These are phyloP conservation scores for Chlorodrepanis virens DNA, from an alignment of 2,113 vertebrate species.

Conservation along the genomic window DNA sequence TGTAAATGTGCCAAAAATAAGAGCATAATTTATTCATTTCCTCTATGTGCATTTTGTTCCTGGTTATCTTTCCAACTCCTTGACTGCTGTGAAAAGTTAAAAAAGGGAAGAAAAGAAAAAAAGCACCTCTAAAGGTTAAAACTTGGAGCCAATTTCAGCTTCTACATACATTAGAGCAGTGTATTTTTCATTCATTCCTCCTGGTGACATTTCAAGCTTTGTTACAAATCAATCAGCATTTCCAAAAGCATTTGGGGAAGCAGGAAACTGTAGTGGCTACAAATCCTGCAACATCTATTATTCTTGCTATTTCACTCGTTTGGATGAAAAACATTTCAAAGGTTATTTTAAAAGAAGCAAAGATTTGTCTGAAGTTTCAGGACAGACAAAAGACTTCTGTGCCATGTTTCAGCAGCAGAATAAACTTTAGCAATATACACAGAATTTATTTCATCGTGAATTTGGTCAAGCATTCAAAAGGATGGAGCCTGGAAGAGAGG, in stretches of 20 bases:
- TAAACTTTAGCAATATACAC: neutral
- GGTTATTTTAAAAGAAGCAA: constrained; percentile 17
- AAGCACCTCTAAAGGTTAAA: constrained; percentile 36
- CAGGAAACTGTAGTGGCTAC: neutral
- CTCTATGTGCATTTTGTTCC: neutral
- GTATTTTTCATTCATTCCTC: constrained; percentile 35
- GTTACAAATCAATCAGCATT: constrained; percentile 54
- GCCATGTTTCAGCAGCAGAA: neutral
- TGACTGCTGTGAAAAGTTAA: neutral
- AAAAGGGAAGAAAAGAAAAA: neutral
- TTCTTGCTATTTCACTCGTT: neutral
- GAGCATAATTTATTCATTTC: constrained; percentile 21
- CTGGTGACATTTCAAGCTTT: constrained; percentile 50
- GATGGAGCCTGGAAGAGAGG: neutral
- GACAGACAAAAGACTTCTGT: neutral
- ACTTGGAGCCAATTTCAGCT: constrained; percentile 34
- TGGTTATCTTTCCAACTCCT: neutral
- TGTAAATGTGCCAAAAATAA: constrained; percentile 8
- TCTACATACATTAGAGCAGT: neutral
- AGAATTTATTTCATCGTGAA: neutral
- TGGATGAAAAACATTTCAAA: constrained; percentile 19
- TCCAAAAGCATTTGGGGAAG: constrained; percentile 43
- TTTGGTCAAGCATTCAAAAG: neutral
- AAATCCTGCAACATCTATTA: constrained; percentile 5
- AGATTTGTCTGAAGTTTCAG: neutral